These are phyloP conservation scores for Aphodius sticticus DNA, from an alignment of 2,888 invertebrate genomes.

Conservation along the genomic window DNA sequence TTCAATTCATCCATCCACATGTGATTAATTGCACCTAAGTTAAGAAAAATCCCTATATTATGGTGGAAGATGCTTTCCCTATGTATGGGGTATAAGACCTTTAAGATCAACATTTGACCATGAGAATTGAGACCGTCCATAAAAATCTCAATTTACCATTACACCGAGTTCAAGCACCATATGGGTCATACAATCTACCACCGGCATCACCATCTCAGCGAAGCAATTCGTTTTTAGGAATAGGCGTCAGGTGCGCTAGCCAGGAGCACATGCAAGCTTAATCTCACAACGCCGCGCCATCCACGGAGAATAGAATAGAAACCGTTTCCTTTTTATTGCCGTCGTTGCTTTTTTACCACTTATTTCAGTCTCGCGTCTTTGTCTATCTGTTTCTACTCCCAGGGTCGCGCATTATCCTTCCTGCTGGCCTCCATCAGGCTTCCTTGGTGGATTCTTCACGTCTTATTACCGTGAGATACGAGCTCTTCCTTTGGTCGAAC, in stretches of 20 bases:
- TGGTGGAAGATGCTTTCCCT: too few relatives aligned
- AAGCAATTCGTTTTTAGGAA: too few relatives aligned
- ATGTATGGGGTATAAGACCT: too few relatives aligned
- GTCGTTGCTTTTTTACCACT: background rate
- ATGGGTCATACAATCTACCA: too few relatives aligned
- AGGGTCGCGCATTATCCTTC: background rate
- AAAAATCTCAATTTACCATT: too few relatives aligned
- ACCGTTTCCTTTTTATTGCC: background rate
- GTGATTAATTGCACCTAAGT: too few relatives aligned
- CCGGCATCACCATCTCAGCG: too few relatives aligned
- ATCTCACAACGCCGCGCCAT: background rate
- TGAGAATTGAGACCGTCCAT: too few relatives aligned
- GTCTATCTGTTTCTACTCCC: background rate
- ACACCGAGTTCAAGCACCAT: too few relatives aligned
- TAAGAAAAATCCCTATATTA: too few relatives aligned
- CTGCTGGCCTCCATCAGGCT: background rate
- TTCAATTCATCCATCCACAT: too few relatives aligned
- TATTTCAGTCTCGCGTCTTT: background rate
- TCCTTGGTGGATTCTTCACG: background rate
- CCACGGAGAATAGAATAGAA: background rate
- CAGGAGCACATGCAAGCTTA: background rate
- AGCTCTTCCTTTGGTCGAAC: background rate
- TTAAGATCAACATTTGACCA: too few relatives aligned
- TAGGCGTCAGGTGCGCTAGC: background rate
- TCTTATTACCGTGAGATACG: slow-evolving; percentile 4